Evolutionary conservation across 2,797 vertebrate species (phyloP).

Genomic region (Petrocephalus sullivani): DNA sequence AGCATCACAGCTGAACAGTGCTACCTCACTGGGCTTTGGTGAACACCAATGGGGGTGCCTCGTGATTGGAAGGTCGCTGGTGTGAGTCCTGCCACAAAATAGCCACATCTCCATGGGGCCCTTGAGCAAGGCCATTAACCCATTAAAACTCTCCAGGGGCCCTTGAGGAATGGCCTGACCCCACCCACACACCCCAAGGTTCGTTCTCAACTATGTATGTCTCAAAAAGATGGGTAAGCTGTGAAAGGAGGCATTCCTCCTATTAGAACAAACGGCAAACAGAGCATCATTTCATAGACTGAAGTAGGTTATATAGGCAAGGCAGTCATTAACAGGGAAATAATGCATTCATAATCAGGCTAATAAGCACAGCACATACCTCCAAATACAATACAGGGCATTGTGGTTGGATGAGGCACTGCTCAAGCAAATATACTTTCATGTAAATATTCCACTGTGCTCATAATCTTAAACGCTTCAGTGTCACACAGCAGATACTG

Average conservation of each 20-base stretch:
- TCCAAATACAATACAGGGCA: neutral
- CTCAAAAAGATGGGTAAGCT: too few relatives aligned
- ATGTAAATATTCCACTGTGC: neutral
- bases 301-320: neutral
- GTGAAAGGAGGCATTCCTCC: neutral
- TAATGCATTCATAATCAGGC: neutral
- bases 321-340: neutral
- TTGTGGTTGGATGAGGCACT: neutral
- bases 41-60: neutral
- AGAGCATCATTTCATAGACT: neutral
- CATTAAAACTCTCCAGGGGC: neutral
- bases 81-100: neutral
- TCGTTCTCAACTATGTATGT: too few relatives aligned
- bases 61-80: neutral
- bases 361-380: neutral
- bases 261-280: neutral
- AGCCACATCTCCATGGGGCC: neutral
- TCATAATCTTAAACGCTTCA: neutral
- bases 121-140: neutral
- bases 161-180: neutral
- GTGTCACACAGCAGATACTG: neutral
- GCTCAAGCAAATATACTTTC: neutral
- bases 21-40: neutral
- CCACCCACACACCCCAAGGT: neutral
- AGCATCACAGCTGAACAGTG: constrained; percentile 33